Percentiles rank a stretch among this genome's conserved stretches.
Evolutionary conservation across 30 jellyfish, hydroid and myxozoan species (phyloP).

Genomic region (Chrysaora quinquecirrha): DNA sequence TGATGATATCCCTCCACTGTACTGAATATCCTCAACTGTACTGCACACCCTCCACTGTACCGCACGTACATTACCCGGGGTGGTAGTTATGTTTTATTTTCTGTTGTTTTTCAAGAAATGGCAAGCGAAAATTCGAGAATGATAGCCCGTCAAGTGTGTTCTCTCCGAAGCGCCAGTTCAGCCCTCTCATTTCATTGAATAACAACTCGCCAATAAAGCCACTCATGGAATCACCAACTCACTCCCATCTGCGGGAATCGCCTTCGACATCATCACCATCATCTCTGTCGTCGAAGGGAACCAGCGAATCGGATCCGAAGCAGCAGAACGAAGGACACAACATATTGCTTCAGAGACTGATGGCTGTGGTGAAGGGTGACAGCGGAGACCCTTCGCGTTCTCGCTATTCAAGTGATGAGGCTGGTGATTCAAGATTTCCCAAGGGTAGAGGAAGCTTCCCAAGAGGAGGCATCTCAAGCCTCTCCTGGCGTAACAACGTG

Average conservation of each 20-base stretch:
- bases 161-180: slow-evolving; percentile 24
- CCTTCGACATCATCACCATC: slow-evolving; percentile 14
- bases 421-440: background rate
- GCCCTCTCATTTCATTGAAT: slow-evolving; percentile 23
- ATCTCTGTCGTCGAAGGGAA: background rate
- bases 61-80: too few species aligned
- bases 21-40: too few species aligned
- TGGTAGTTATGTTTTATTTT: too few species aligned
- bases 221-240: slow-evolving; percentile 20
- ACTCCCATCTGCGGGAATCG: background rate
- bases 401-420: background rate
- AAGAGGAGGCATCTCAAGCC: slow-evolving; percentile 37
- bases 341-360: background rate
- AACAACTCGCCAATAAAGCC: slow-evolving; percentile 30
- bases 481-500: slow-evolving; percentile 37
- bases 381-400: background rate
- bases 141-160: slow-evolving; percentile 30
- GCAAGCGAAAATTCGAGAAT: slow-evolving; percentile 13
- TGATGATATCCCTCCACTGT: too few species aligned
- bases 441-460: slow-evolving; percentile 27
- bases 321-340: background rate
- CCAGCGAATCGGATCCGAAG: background rate
- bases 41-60: too few species aligned
- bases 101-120: too few species aligned
- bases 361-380: background rate